Evolutionary conservation across 2,113 vertebrate species (phyloP).

Genomic region (Hyperoodon ampullatus): DNA sequence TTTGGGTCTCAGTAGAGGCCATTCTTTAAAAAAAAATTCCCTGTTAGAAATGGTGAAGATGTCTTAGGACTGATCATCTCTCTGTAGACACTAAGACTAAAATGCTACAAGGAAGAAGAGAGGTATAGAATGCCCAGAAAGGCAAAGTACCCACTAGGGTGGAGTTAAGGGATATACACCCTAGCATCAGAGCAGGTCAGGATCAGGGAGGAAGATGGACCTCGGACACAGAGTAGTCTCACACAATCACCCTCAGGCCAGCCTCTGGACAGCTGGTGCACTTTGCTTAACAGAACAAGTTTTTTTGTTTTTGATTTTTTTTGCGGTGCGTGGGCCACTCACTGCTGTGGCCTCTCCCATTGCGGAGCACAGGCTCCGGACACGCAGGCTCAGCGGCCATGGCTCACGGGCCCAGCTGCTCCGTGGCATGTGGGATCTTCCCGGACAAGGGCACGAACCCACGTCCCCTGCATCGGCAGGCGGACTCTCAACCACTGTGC

Average conservation of each 20-base stretch:
- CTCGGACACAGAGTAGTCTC: background rate
- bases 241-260: too few species aligned
- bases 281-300: background rate
- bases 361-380: too few species aligned
- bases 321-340: too few species aligned
- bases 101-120: background rate
- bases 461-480: too few species aligned
- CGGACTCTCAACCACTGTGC: too few species aligned
- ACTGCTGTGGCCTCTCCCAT: too few species aligned
- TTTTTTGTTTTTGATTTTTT: background rate
- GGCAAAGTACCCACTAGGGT: background rate
- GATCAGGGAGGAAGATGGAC: background rate
- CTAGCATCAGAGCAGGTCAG: background rate
- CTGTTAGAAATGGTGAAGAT: background rate
- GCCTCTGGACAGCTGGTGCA: background rate
- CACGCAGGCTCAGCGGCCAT: too few species aligned
- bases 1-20: background rate
- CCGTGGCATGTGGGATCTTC: too few species aligned
- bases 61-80: background rate
- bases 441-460: too few species aligned
- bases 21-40: background rate
- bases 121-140: background rate
- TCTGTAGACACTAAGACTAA: background rate
- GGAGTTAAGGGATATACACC: background rate
- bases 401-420: too few species aligned